Base-by-base conservation (phyloP, 1,140 invertebrate species). In the Dendrolimus punctatus region DNA sequence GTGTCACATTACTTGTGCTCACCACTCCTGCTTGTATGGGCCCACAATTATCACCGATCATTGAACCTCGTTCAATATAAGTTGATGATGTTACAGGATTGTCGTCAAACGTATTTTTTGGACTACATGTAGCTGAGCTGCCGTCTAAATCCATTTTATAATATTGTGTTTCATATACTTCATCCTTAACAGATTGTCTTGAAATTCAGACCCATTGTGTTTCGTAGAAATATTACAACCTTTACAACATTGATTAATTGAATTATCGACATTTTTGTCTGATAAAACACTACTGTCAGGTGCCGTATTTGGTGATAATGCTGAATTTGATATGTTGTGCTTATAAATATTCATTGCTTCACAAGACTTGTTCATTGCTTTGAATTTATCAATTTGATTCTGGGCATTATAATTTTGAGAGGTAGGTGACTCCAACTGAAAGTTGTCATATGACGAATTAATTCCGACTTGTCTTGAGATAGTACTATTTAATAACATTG, bases 401-500 rank as follows among this genome's bases (percentile, higher is more conserved):
- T 62, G 60, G 7, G 49, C 6, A 5, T 41, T 49, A 40, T 49
- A 55, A 57, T 44, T 57, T n/a, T 40, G 9, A 7, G 49, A 41
- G 50, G 36, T 73, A 4, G 65, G 54, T 52, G 61, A 66, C 41
- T 85, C 79, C 60, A 69, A 78, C 47, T 78, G 73, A 62, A 73
- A 78, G 38, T 51, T 57, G 6, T 82, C 78, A 60, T 73, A 80
- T 2, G 69, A 58, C 9, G 70, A 65, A 51, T 81, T 84, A 10
- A 85, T 73, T 23, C 92, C 91, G 5, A 92, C 92, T 82, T 94
- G 92, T 62, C 92, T 88, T 23, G 92, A 93, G 77, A 95, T 95
- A 6, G 94, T 95, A 71, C 91, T 95, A 63, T 96, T 95, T 38
- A 96, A 68, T 54, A 96, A 71, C 38, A 93, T 93, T 2, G 95